Base-by-base conservation (phyloP, 2,797 vertebrate genomes). In the Morelia viridis region DNA sequence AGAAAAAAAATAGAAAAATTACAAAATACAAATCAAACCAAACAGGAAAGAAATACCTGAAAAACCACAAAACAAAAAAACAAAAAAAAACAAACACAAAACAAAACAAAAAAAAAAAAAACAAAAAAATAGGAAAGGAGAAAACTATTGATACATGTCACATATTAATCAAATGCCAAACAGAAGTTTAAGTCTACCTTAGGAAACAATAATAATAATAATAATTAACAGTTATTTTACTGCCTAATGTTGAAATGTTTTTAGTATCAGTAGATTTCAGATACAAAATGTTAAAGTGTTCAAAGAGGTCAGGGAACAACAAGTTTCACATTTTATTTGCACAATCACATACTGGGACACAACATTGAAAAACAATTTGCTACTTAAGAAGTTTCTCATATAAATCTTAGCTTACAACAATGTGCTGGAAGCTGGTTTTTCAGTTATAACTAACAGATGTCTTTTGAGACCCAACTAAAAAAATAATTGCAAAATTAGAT, bases 261-360 rank as follows among this genome's bases (percentile, higher is more conserved):
- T 57, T 41, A 91, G 19, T 53, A 88, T 87, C 28, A 35, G 11
- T 80, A 13, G 2, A 5, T 76, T 88, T 76, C 22, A 89, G 57
- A 93, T 92, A 62, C 50, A 92, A 94, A 91, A 92, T 26, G 62
- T 8, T 80, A 22, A 60, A 41, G 0, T 17, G 93, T 89, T 76
- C 0, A 0, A 92, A 93, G 62, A 94, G 85, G 15, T 2, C 90
- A 76, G 15, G 3, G 5, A 91, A 83, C 60, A 91, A 83, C 57
- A n/a, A 26, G 24, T 83, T 10, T 62, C 28, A 41, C 26, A 56
- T 84, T 93, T 95, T 58, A 88, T 90, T 86, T 24, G 68, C 84
- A 89, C 0, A 60, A 35, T 84, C 1, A 41, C 50, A 87, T 46
- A 68, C 56, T 5, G 85, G 31, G 87, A 89, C 9, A 6, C 0